Evolutionary conservation across 2,888 invertebrate species (phyloP).

Genomic region (Rhamnusium bicolor): DNA sequence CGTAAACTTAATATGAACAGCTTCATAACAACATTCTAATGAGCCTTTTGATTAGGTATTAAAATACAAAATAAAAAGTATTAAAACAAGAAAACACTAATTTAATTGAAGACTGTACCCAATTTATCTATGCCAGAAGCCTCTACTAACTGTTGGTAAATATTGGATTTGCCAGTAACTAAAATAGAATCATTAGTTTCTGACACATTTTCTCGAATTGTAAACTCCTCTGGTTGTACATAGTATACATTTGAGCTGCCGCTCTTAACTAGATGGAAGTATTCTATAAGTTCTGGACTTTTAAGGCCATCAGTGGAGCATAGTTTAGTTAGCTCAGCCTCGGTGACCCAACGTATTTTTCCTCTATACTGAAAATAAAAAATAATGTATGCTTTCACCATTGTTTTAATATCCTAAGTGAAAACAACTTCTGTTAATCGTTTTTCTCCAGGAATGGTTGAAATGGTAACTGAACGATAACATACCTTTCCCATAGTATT

Average conservation of each 20-base stretch:
- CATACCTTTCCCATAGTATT: slow-evolving; percentile 62
- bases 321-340: slow-evolving; percentile 59
- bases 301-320: slow-evolving; percentile 54
- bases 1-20: too few relatives aligned
- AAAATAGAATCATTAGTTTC: slow-evolving; percentile 62
- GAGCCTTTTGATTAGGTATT: too few relatives aligned
- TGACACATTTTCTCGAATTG: slow-evolving; percentile 55
- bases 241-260: slow-evolving; percentile 31
- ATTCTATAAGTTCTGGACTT: slow-evolving; percentile 64
- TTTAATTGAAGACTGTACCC: slow-evolving; percentile 53
- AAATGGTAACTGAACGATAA: neutral
- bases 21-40: too few relatives aligned
- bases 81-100: too few relatives aligned
- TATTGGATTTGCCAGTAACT: slow-evolving; percentile 55
- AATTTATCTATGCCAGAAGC: slow-evolving; percentile 61
- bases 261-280: slow-evolving; percentile 39
- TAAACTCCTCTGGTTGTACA: slow-evolving; percentile 53
- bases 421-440: neutral
- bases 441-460: too few relatives aligned
- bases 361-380: slow-evolving; percentile 61
- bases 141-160: slow-evolving; percentile 61
- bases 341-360: slow-evolving; percentile 63
- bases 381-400: neutral
- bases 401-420: too few relatives aligned
- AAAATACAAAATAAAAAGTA: too few relatives aligned